Percentiles rank a stretch among this genome's conserved stretches.
phyloP scores from a whole-genome alignment of 1,140 invertebrate species.

The Octopus bimaculoides region DNA sequence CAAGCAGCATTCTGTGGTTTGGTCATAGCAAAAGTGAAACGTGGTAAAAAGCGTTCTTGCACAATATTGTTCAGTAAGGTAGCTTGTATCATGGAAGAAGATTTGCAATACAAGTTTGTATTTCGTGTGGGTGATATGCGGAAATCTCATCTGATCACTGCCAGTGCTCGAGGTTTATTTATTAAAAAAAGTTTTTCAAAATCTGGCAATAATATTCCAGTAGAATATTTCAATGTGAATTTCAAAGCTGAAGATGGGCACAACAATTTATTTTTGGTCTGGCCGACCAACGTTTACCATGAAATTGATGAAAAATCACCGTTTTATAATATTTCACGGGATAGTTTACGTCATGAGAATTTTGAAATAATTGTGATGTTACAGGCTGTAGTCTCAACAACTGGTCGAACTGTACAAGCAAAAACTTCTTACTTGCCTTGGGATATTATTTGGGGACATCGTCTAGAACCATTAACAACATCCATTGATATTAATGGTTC shows the following conservation, averaged over 20 bases:
- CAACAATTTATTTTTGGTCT: constrained; percentile 87
- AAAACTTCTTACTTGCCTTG: constrained; percentile 58
- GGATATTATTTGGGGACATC: constrained; percentile 59
- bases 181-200: constrained; percentile 63
- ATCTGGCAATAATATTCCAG: constrained; percentile 28
- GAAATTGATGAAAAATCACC: constrained; percentile 81
- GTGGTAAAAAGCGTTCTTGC: constrained; percentile 43
- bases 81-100: constrained; percentile 61
- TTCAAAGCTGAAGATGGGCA: constrained; percentile 77
- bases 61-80: constrained; percentile 48
- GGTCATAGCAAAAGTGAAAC: constrained; percentile 49
- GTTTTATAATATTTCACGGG: constrained; percentile 81
- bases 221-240: constrained; percentile 37
- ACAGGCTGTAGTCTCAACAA: constrained; percentile 68
- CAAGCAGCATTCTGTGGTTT: constrained; percentile 49
- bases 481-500: constrained; percentile 77
- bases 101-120: constrained; percentile 74
- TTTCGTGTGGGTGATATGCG: constrained; percentile 52
- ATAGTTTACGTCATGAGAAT: constrained; percentile 78
- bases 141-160: constrained; percentile 45
- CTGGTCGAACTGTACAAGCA: constrained; percentile 53
- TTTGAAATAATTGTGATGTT: constrained; percentile 96
- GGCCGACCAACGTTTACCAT: constrained; percentile 79
- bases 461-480: constrained; percentile 62
- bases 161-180: constrained; percentile 79